Percentiles rank a stretch among this genome's conserved stretches.
Evolutionary conservation across 2,797 vertebrate genomes (phyloP).

Genomic region (Garrulus glandarius): DNA sequence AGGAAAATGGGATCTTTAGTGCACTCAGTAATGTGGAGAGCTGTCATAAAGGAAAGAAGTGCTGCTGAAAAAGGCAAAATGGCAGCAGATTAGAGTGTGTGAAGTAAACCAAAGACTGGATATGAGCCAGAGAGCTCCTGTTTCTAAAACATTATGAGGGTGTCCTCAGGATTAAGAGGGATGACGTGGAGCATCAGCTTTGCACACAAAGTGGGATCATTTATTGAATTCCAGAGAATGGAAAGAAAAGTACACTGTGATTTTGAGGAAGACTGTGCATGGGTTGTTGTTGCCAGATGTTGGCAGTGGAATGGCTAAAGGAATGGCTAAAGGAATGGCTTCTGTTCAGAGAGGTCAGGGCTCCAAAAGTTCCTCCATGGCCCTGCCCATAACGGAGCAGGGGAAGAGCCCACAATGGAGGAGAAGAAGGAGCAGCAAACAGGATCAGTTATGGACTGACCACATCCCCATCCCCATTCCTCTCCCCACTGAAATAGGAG

Average conservation of each 20-base stretch:
- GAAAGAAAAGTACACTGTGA: neutral
- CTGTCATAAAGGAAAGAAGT: neutral
- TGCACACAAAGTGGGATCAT: accelerated
- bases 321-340: accelerated
- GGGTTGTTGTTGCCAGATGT: accelerated
- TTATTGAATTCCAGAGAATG: neutral
- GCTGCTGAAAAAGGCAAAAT: neutral
- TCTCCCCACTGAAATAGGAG: neutral
- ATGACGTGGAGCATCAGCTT: accelerated
- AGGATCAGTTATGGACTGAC: neutral
- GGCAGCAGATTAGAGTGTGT: neutral
- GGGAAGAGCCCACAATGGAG: neutral
- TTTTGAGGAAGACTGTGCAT: neutral
- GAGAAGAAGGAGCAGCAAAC: neutral
- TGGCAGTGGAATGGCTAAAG: neutral
- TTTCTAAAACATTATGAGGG: accelerated
- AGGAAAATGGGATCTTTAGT: neutral
- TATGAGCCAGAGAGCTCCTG: neutral
- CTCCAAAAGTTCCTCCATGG: accelerated
- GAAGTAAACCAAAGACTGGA: neutral
- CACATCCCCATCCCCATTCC: accelerated
- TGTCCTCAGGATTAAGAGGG: neutral
- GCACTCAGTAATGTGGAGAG: neutral
- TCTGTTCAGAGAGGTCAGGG: neutral
- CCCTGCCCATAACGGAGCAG: neutral